These are phyloP conservation scores for Uloborus diversus DNA, from an alignment of 1,140 invertebrate genomes.

Conservation along the genomic window DNA sequence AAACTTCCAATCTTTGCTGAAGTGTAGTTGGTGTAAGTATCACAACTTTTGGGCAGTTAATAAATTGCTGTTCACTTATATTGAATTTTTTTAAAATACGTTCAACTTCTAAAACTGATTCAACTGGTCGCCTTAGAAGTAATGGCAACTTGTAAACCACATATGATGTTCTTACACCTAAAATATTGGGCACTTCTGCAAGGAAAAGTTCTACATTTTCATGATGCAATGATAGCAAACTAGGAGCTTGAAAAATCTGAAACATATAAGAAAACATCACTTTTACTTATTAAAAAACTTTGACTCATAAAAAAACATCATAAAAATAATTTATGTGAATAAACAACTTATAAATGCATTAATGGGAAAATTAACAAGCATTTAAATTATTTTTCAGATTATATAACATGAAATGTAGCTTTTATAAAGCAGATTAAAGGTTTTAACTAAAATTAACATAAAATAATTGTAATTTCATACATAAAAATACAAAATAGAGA, in stretches of 20 bases:
- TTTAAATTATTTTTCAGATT: too few species aligned
- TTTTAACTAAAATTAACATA: too few species aligned
- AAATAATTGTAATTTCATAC: too few species aligned
- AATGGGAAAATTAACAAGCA: too few species aligned
- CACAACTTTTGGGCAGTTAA: constrained; percentile 1
- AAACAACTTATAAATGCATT: too few species aligned
- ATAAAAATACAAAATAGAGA: too few species aligned
- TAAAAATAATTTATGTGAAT: too few species aligned
- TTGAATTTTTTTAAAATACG: constrained; percentile 1
- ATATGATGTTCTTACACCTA: neutral
- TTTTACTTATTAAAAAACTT: too few species aligned
- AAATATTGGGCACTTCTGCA: neutral
- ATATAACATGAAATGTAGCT: too few species aligned
- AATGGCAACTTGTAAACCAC: neutral
- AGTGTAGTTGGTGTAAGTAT: neutral
- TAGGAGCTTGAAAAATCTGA: constrained; percentile 2
- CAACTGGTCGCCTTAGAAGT: neutral
- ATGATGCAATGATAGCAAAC: neutral
- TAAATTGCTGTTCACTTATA: constrained; percentile 3
- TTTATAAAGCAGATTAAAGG: too few species aligned
- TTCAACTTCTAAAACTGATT: neutral
- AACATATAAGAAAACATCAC: neutral
- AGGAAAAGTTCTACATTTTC: neutral
- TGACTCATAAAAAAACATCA: too few species aligned
- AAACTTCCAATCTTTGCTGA: neutral